Conservation (phyloP, 2,113 vertebrate species). For the Tachycineta bicolor region DNA sequence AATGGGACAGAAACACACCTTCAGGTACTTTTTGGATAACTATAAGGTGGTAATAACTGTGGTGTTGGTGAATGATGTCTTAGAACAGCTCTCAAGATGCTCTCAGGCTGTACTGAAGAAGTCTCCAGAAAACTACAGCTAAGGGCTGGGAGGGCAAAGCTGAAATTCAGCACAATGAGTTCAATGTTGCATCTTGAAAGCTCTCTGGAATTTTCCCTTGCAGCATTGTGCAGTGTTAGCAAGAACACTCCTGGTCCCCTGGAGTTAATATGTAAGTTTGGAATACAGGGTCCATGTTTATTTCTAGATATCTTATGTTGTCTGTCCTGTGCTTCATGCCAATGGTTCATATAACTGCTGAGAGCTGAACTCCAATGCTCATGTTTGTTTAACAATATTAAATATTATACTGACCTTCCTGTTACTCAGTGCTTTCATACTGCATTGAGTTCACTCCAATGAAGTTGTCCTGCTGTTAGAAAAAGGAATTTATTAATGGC, state of each 20-base stretch:
- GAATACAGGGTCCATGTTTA: conserved; percentile 73
- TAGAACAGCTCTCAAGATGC: not conserved
- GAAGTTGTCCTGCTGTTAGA: not conserved
- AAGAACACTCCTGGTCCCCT: not conserved
- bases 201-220: conserved; percentile 45
- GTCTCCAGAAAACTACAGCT: not conserved
- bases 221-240: conserved; percentile 62
- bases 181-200: not conserved
- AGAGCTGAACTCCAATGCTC: not conserved
- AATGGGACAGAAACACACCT: not conserved
- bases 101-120: not conserved
- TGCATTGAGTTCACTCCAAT: fast-evolving
- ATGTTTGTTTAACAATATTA: conserved; percentile 40
- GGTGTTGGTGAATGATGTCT: not conserved
- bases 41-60: not conserved
- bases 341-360: conserved; percentile 49
- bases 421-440: not conserved
- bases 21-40: not conserved
- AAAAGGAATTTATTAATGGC: not conserved
- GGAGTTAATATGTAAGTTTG: conserved; percentile 66
- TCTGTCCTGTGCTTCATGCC: conserved; percentile 58
- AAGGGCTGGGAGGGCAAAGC: not conserved
- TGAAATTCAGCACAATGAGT: not conserved
- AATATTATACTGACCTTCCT: conserved; percentile 26
- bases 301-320: conserved; percentile 70